Evolutionary conservation across 2,113 vertebrate species (phyloP).

Genomic region (Megaceryle torquata): DNA sequence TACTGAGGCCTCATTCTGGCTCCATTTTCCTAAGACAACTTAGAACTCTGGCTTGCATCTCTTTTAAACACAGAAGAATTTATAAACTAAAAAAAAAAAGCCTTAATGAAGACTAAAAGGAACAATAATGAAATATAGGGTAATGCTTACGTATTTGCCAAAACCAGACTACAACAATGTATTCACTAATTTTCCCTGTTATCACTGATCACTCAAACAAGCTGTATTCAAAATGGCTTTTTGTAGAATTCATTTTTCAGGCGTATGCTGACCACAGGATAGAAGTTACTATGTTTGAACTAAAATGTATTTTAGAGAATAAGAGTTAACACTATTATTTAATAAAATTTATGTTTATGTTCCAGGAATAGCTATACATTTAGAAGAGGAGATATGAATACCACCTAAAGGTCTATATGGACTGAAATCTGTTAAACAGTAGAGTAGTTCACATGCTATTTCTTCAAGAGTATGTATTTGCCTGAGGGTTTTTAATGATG

Average conservation of each 20-base stretch:
- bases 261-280: neutral
- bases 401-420: neutral
- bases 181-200: neutral
- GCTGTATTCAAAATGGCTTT: neutral
- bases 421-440: neutral
- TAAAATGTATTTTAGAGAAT: neutral
- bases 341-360: neutral
- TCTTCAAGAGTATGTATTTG: neutral
- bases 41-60: neutral
- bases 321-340: neutral
- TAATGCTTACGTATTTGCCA: neutral
- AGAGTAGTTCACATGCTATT: neutral
- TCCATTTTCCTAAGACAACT: neutral
- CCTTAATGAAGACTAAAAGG: neutral
- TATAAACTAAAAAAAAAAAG: neutral
- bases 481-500: neutral
- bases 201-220: neutral
- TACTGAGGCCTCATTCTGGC: neutral
- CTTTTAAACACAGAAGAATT: neutral
- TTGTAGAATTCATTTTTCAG: neutral
- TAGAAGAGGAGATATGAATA: neutral
- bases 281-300: neutral
- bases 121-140: neutral
- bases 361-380: neutral
- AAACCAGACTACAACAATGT: neutral